phyloP scores from a whole-genome alignment of 2,797 vertebrate genomes.

The Muraenolepis orangiensis region DNA sequence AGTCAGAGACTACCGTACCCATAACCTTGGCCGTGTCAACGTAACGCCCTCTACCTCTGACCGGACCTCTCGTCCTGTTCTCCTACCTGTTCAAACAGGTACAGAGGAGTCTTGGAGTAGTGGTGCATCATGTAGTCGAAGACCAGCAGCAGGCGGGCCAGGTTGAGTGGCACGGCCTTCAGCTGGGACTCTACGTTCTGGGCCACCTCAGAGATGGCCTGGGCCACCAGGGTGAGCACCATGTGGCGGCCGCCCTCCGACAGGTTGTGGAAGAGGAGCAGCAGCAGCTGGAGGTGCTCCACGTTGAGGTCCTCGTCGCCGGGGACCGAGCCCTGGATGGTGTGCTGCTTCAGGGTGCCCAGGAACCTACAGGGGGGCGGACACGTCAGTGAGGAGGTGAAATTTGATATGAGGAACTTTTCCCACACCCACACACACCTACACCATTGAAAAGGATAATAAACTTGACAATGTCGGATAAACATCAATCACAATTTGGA shows the following conservation, averaged over 20 bases:
- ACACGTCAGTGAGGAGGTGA: neutral
- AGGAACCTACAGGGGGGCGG: conserved; percentile 78
- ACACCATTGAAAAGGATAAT: neutral
- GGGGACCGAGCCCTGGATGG: conserved; percentile 83
- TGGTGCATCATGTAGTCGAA: conserved; percentile 96
- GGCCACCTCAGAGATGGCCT: conserved; percentile 86
- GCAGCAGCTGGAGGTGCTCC: conserved; percentile 92
- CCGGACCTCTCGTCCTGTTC: too few species aligned
- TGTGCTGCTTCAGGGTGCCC: conserved; percentile 90
- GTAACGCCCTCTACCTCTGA: neutral
- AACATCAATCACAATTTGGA: neutral
- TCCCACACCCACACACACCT: too few species aligned
- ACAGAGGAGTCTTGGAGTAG: conserved; percentile 88
- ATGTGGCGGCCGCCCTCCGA: conserved; percentile 84
- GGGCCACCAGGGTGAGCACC: conserved; percentile 82
- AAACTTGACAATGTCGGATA: neutral
- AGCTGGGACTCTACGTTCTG: conserved; percentile 83
- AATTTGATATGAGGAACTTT: neutral
- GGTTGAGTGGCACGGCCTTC: conserved; percentile 82
- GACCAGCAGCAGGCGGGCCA: conserved; percentile 88
- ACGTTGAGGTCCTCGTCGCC: conserved; percentile 93
- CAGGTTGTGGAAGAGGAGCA: conserved; percentile 96
- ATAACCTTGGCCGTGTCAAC: neutral
- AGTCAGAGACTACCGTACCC: neutral
- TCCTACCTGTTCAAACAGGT: conserved; percentile 92